These are phyloP conservation scores for Agrypnia vestita DNA, from an alignment of 1,140 invertebrate genomes.

Conservation along the genomic window DNA sequence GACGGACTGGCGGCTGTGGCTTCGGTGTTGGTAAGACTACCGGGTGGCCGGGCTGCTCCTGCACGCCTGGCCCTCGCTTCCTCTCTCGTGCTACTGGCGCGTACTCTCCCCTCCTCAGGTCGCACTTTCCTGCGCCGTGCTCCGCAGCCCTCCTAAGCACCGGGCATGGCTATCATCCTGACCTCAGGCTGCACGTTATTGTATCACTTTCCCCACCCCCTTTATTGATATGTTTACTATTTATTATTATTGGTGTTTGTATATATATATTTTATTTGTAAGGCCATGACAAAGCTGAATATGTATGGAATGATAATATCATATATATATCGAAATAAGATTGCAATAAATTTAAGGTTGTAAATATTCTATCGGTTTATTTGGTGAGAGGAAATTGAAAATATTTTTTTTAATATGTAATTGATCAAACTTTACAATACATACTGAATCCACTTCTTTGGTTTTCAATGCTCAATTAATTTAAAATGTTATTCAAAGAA, in stretches of 20 bases:
- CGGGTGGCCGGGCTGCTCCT: slow-evolving; percentile 83
- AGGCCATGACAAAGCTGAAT: slow-evolving; percentile 21
- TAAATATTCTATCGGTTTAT: slow-evolving; percentile 1
- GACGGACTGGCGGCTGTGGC: slow-evolving; percentile 91
- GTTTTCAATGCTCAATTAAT: slow-evolving; percentile 31
- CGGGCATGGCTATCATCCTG: too few relatives aligned
- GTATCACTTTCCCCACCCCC: neutral
- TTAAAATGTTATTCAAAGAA: neutral
- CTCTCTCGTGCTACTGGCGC: slow-evolving; percentile 80
- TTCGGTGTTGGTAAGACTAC: slow-evolving; percentile 90
- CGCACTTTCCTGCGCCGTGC: slow-evolving; percentile 76
- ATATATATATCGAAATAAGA: neutral
- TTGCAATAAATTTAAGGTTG: slow-evolving; percentile 34
- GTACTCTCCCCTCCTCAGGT: slow-evolving; percentile 76
- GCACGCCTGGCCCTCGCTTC: slow-evolving; percentile 84
- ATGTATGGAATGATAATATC: slow-evolving; percentile 28
- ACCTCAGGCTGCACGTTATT: neutral
- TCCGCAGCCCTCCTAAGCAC: slow-evolving; percentile 60
- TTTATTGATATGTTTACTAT: slow-evolving; percentile 13
- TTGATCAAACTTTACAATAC: neutral
- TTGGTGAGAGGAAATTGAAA: slow-evolving; percentile 11
- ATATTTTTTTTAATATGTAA: neutral
- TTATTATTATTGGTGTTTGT: slow-evolving; percentile 41
- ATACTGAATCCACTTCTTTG: slow-evolving; percentile 14
- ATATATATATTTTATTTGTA: slow-evolving; percentile 49